A percentile compares a stretch with the other conserved stretches of the same genome.
Conservation (phyloP, 2,113 vertebrate genomes). For the Uropsilus gracilis region DNA sequence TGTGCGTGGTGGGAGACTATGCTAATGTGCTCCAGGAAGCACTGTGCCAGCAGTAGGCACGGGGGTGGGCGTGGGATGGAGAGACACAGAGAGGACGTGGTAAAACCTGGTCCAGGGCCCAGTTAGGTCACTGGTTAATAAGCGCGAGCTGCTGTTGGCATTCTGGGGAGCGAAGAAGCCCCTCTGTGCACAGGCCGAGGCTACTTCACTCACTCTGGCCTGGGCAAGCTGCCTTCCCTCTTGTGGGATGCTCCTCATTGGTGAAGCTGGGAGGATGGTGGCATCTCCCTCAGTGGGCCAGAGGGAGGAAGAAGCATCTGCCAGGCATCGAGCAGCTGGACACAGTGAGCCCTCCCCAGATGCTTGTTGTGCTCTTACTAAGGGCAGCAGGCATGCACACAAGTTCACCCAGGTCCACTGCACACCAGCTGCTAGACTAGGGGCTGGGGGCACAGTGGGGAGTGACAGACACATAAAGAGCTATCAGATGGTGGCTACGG, state of each 20-base stretch:
- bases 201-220: neutral
- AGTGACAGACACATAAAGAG: neutral
- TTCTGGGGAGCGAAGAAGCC: neutral
- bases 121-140: neutral
- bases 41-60: neutral
- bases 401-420: neutral
- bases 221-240: neutral
- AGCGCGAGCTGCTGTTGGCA: neutral
- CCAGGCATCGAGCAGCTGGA: neutral
- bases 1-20: neutral
- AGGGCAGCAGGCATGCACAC: rapidly evolving
- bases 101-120: neutral
- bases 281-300: neutral
- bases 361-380: rapidly evolving
- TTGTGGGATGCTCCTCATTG: neutral
- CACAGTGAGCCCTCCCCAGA: neutral
- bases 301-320: neutral
- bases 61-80: neutral
- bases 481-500: neutral
- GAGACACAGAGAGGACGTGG: neutral
- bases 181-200: neutral
- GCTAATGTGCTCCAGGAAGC: neutral
- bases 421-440: neutral
- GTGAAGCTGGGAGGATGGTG: neutral
- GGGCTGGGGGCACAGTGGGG: neutral